Conservation (phyloP, 2,113 vertebrate genomes). For the Perca fluviatilis region DNA sequence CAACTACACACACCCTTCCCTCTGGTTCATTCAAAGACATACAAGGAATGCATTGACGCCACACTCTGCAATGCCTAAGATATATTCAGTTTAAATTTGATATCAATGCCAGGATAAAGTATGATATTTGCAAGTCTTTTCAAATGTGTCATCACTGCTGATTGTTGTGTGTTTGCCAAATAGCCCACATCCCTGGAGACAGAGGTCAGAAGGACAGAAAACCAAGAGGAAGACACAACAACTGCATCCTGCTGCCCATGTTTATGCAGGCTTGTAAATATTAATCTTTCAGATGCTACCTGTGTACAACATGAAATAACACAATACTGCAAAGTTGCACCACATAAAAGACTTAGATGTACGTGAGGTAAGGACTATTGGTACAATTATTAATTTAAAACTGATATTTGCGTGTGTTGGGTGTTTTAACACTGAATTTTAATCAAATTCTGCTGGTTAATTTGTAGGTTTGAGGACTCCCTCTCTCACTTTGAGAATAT, state of each 20-base stretch:
- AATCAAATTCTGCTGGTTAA: conserved; percentile 57
- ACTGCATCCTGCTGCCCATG: background rate
- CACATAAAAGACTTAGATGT: background rate
- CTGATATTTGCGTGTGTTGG: conserved; percentile 33
- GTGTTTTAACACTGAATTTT: conserved; percentile 54
- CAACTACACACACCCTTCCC: conserved; percentile 10
- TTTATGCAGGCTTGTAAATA: background rate
- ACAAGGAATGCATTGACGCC: background rate
- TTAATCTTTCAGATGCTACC: conserved; percentile 12
- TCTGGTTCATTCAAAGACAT: conserved; percentile 22
- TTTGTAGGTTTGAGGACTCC: conserved; percentile 64
- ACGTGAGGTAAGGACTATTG: background rate
- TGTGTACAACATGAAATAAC: conserved; percentile 2
- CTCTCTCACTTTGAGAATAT: conserved; percentile 59
- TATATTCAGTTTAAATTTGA: conserved; percentile 7
- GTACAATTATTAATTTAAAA: conserved; percentile 41
- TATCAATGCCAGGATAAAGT: conserved; percentile 4
- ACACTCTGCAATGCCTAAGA: background rate
- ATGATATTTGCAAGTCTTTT: conserved; percentile 30
- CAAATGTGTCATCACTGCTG: conserved; percentile 14
- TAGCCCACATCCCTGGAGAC: conserved; percentile 3
- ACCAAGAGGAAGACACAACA: conserved; percentile 5
- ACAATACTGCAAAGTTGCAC: conserved; percentile 2
- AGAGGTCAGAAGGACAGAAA: conserved; percentile 11
- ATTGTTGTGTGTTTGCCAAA: conserved; percentile 26